A percentile compares a stretch with the other conserved stretches of the same genome.
Evolutionary conservation across 1,140 invertebrate species (phyloP).

Genomic region (Lordiphosa collinella): DNA sequence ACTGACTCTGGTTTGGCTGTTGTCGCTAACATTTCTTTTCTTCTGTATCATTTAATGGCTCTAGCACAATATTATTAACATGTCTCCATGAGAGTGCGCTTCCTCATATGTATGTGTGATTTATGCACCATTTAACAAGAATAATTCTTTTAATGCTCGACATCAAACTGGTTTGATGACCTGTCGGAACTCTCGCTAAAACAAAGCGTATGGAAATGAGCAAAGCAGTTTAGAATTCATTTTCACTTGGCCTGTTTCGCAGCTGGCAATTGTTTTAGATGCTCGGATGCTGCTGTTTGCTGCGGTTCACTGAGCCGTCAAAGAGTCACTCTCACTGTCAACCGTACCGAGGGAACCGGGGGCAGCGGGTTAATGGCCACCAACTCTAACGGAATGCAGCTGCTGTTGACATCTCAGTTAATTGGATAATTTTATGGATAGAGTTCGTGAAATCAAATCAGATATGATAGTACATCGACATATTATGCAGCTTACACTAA

Average conservation of each 20-base stretch:
- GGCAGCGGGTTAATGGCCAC: too few relatives aligned
- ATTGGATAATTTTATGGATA: background rate
- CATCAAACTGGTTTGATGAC: conserved; percentile 37
- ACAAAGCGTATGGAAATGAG: conserved; percentile 12
- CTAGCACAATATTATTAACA: conserved; percentile 42
- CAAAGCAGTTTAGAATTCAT: conserved; percentile 1
- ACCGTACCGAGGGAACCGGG: too few relatives aligned
- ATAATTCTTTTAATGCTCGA: conserved; percentile 39
- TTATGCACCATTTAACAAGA: conserved; percentile 39
- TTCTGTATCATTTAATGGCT: conserved; percentile 22
- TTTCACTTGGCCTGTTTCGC: conserved; percentile 23
- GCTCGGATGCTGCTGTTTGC: background rate
- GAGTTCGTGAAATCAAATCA: background rate
- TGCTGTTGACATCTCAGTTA: too few relatives aligned
- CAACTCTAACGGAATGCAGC: too few relatives aligned
- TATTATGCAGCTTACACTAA: too few relatives aligned
- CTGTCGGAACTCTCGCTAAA: conserved; percentile 37
- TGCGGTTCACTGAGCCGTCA: background rate
- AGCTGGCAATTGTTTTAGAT: conserved; percentile 15
- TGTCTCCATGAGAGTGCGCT: background rate
- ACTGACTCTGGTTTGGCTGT: conserved; percentile 5
- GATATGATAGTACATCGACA: background rate
- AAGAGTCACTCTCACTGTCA: too few relatives aligned
- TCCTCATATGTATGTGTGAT: conserved; percentile 19
- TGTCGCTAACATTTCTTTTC: conserved; percentile 49